phyloP scores from a whole-genome alignment of 2,888 invertebrate species.

The Ceramica pisi region DNA sequence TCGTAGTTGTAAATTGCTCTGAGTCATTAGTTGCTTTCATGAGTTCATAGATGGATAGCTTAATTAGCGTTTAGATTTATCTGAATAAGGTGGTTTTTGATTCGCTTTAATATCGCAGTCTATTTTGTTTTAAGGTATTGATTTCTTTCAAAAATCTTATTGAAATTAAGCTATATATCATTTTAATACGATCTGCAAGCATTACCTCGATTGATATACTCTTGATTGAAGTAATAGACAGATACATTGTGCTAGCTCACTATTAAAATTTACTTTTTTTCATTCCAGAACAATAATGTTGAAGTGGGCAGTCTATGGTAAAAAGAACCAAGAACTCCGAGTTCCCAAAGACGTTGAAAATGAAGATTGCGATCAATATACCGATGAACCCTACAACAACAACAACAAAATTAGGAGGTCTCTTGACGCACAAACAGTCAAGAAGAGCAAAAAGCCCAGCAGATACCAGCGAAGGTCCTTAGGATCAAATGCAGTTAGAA shows the following conservation, averaged over 20 bases:
- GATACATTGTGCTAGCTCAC: not conserved
- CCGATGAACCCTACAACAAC: conserved; percentile 73
- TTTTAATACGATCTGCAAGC: not conserved
- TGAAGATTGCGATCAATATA: conserved; percentile 71
- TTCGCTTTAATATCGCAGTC: not conserved
- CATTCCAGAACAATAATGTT: conserved; percentile 89
- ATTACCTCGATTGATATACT: not conserved
- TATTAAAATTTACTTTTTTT: conserved; percentile 38
- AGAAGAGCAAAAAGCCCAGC: conserved; percentile 87
- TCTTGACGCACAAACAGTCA: conserved; percentile 83
- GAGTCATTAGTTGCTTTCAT: conserved; percentile 38
- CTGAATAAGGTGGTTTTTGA: not conserved
- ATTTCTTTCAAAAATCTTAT: not conserved
- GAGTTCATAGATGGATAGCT: conserved; percentile 1
- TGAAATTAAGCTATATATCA: no score
- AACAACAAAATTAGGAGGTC: conserved; percentile 79
- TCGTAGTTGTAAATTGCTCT: conserved; percentile 36
- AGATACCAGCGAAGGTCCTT: conserved; percentile 87
- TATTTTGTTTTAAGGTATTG: not conserved
- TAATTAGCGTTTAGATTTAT: not conserved
- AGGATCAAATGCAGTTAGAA: conserved; percentile 81
- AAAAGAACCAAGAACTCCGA: conserved; percentile 84
- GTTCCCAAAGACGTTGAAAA: conserved; percentile 71
- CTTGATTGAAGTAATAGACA: not conserved
- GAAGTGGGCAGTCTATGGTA: conserved; percentile 91